Evolutionary conservation across 2,797 vertebrate genomes (phyloP), one percentile per base, ranked within the genome.

Genomic region (Anas capensis): DNA sequence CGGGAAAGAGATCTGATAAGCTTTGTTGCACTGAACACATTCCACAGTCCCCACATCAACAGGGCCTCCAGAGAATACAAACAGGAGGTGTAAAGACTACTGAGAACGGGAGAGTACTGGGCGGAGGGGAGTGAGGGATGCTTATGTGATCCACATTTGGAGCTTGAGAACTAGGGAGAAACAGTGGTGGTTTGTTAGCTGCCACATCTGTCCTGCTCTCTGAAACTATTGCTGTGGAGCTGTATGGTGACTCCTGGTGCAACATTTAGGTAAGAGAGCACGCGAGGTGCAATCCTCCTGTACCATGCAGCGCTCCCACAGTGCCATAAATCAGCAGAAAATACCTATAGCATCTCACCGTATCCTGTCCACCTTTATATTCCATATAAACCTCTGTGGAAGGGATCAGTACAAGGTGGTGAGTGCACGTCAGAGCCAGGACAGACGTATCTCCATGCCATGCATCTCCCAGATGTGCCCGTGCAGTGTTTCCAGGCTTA

Each of bases 191-290:
- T 85, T 56, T 87, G 11, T 60, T 23, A 44, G 6, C 14, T 29
- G 5, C 24, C 40, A 33, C 17, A 3, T 44, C 21, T n/a, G 24
- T 56, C 26, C 64, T 66, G 42, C 0, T 1, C 54, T n/a, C 56
- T 17, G 26, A 31, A 57, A 12, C 21, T 36, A 2, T 26, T 36
- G 54, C 26, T 77, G 38, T 53, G 57, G 53, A n/a, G 1, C 2
- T 16, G 0, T 4, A 3, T 14, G 40, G 8, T n/a, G 77, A n/a
- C 14, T 33, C 0, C 1, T 51, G 36, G 27, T n/a, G 42, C 57
- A 62, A 60, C 34, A n/a, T 40, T 40, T 46, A 58, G 62, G 3
- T 19, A n/a, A 86, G 49, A 69, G 60, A 65, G 11, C 33, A 61
- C 7, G 5, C 0, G 3, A 61, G 9, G 5, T 27, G 18, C 27